Evolutionary conservation across 2,113 vertebrate species (phyloP).

Genomic region (Forbesichthys papilliferus): DNA sequence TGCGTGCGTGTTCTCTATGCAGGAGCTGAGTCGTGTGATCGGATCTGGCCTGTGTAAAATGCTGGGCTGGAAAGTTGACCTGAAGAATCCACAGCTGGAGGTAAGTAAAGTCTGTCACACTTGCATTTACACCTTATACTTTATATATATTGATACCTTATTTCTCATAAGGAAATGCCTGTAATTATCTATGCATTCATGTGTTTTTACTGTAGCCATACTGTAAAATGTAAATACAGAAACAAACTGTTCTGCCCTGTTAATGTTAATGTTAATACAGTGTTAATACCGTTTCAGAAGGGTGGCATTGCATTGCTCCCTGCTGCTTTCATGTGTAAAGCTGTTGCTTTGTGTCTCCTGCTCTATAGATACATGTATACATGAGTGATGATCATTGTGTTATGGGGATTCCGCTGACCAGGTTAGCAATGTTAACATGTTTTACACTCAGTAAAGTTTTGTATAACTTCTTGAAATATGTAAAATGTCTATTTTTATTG

Average conservation of each 20-base stretch:
- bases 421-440: constrained; percentile 64
- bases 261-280: background rate
- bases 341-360: background rate
- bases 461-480: background rate
- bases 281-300: background rate
- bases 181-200: no score
- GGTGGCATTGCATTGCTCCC: background rate
- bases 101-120: constrained; percentile 58
- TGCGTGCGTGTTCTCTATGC: constrained; percentile 8
- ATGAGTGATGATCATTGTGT: constrained; percentile 85
- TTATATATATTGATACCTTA: background rate
- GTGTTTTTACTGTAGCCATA: no score
- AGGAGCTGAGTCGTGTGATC: constrained; percentile 85
- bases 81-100: constrained; percentile 86
- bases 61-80: constrained; percentile 83
- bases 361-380: constrained; percentile 83
- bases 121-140: background rate
- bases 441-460: background rate
- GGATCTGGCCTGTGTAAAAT: constrained; percentile 78
- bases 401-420: constrained; percentile 87
- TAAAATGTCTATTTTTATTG: background rate
- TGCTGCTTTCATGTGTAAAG: background rate
- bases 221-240: background rate
- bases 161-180: no score
- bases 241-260: background rate